Evolutionary conservation across 2,113 vertebrate genomes (phyloP), one percentile per base, ranked within the genome.

Genomic region (Orientallactaga bullata): DNA sequence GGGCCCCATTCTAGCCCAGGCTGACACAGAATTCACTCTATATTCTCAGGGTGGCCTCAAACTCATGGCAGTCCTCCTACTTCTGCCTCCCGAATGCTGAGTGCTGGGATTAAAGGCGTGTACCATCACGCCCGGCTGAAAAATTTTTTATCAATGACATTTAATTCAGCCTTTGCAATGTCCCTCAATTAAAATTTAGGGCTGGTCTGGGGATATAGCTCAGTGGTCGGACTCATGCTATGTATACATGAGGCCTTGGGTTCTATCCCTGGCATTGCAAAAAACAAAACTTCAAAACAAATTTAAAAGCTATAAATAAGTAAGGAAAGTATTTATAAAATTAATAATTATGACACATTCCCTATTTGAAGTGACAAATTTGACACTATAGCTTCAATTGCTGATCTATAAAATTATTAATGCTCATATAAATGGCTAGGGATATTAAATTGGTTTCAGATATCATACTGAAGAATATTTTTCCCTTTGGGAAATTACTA

Each of bases 321-420:
- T 68, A 87, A 94, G n/a, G 4, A 94, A 81, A 83, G 47, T 66
- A 79, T 60, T 74, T 37, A 92, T 8, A 69, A 23, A 95, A 83
- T 65, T n/a, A 68, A 26, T 7, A 78, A 94, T 68, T 55, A 91
- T 32, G 3, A 79, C 68, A 37, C 32, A 66, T 30, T 20, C 28
- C n/a, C 88, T 78, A 92, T 74, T 65, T 85, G n/a, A 95, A 94
- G 87, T 89, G 26, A 94, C 0, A 39, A 81, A 74, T 88, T 93
- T 73, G 88, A 66, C 28, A 91, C 12, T 55, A 55, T 39, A 95
- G 37, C 69, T 5, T 87, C 10, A 92, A 96, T 30, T 47, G 89
- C 30, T 30, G 5, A 20, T 60, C 28, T 85, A 74, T 0, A 60
- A 85, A 91, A 91, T 87, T 91, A 84, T 11, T 88, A 86, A 73